Evolutionary conservation across 2,888 invertebrate genomes (phyloP), one percentile per base, ranked within the genome.

Genomic region (Pyrochroa serraticornis): DNA sequence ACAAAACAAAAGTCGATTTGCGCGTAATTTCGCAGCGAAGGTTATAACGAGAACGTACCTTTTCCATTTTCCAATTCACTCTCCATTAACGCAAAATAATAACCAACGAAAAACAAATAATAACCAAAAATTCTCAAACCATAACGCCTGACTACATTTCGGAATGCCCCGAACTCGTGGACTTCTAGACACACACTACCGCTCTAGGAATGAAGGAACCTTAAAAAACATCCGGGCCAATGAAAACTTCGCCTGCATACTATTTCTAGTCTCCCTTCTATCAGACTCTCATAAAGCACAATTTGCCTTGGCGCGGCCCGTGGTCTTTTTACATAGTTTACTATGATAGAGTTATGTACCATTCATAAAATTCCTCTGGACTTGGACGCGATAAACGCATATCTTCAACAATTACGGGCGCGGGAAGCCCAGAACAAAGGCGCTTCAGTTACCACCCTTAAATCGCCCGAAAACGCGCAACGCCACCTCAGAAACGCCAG

Each of bases 141-240:
- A 51, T 57, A 61, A 61, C 59, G 49, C 56, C 44, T 58, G 61
- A 57, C 65, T 67, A 70, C 70, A 68, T 71, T 63, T 66, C 68
- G 65, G 57, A 51, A 31, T 49, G 64, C 66, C 67, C 69, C 72
- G 67, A 65, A 64, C 71, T 65, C 71, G 66, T 67, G 68, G 71
- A 68, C 72, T 69, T 70, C 70, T 72, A 67, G 69, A 69, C 68
- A 59, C 68, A 69, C 67, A 73, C 73, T 74, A 72, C 66, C 68
- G 71, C 71, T 71, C 72, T 71, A 70, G 67, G 67, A 70, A 68
- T 67, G 69, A 69, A 71, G 70, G 70, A 73, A 73, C 73, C 75
- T 74, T 74, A 72, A 75, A 75, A 75, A 75, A 73, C 66, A 68
- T 71, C 67, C 70, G 72, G 72, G 71, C 76, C 76, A 75, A 75